Evolutionary conservation across 2,888 invertebrate species (phyloP), one percentile per base, ranked within the genome.

Genomic region (Piscicola geometra): DNA sequence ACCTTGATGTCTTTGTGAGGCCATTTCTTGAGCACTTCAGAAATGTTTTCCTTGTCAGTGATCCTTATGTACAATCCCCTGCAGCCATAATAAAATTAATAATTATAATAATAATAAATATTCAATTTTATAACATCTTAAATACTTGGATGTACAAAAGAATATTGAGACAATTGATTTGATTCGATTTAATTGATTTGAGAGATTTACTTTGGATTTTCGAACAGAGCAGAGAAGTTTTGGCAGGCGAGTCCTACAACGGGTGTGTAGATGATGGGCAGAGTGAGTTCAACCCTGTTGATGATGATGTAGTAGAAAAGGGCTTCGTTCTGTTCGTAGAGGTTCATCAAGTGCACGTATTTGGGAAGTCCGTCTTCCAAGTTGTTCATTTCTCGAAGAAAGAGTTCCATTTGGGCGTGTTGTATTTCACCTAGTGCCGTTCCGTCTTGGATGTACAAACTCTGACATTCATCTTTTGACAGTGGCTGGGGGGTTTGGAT

Each of bases 201-300:
- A 41, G 41, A 5, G 15, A 41, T 41, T 33, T 30, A 73, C 73
- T 56, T 32, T 12, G 56, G 56, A 30, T 69, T 69, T 79, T 93
- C 88, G 86, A 90, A 94, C 76, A 96, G 90, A 79, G 94, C 89
- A 35, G 97, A 96, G 86, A 92, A 99, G 86, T 95, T 94, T 87
- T 97, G 94, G 86, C 98, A 99, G 60, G 96, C 98, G 81, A 92
- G 88, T 15, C 98, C 98, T n/a, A 99, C 98, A 0, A 95, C 94
- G 0, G 99, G 98, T 0, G 99, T 99, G 87, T 99, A 99, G 28
- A 99, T 95, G 78, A 98, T 89, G 0, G 99, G 99, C 95, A 99
- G 94, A 89, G 94, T 90, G 18, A 73, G 70, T 35, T 78, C 77
- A 30, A 78, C 35, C 60, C 78, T 78, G 70, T 78, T 76, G n/a